Conservation (phyloP, 2,797 vertebrate species). For the Perdix hodgsoniae region DNA sequence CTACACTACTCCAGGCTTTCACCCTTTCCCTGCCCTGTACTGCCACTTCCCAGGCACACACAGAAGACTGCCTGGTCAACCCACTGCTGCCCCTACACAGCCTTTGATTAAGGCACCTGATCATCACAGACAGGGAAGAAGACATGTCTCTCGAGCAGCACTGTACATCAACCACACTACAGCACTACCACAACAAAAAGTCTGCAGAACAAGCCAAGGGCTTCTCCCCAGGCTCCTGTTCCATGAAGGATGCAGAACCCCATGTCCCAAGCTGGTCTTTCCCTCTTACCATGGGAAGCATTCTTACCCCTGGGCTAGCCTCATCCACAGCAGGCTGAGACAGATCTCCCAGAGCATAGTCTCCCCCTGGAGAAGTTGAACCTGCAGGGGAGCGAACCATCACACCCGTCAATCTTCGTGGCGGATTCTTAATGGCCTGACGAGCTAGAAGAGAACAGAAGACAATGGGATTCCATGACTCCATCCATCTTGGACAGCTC, state of each 20-base stretch:
- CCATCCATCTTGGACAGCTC: background rate
- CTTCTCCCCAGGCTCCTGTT: slow-evolving; percentile 13
- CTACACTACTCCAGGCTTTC: slow-evolving; percentile 48
- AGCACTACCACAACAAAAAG: background rate
- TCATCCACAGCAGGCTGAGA: slow-evolving; percentile 85
- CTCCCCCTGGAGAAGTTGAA: slow-evolving; percentile 88
- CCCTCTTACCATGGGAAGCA: slow-evolving; percentile 6
- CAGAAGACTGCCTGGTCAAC: slow-evolving; percentile 35
- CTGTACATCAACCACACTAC: slow-evolving; percentile 37
- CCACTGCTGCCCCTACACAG: background rate
- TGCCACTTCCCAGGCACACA: slow-evolving; percentile 14
- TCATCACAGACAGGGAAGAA: slow-evolving; percentile 10
- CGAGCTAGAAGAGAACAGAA: slow-evolving; percentile 85
- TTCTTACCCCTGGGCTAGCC: slow-evolving; percentile 79
- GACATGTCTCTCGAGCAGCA: background rate
- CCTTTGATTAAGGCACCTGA: slow-evolving; percentile 17
- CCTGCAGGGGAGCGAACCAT: slow-evolving; percentile 88
- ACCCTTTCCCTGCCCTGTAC: slow-evolving; percentile 44
- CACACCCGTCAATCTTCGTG: slow-evolving; percentile 86
- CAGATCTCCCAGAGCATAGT: slow-evolving; percentile 88
- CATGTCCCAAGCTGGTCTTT: background rate
- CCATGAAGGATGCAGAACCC: background rate
- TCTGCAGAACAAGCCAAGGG: background rate
- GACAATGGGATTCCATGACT: background rate
- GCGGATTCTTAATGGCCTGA: slow-evolving; percentile 91